Conservation (phyloP, 37 sponge, comb jelly and placozoan species). For the Hormiphora californensis region DNA sequence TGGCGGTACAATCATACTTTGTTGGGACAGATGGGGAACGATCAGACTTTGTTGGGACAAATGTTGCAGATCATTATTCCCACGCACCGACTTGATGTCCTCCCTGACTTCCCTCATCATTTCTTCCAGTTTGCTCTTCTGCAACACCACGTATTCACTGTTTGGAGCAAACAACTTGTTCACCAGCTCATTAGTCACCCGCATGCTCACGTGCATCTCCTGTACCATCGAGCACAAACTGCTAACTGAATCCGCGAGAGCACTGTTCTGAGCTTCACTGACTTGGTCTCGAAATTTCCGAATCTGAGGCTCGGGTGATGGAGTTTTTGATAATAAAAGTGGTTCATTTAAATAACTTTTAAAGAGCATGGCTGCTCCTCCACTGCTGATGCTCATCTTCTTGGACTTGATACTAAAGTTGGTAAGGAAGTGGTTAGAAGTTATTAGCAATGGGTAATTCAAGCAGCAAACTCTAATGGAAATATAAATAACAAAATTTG, state of each 20-base stretch:
- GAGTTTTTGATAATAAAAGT: conserved; percentile 26
- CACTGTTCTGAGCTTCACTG: neutral
- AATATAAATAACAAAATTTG: too few species aligned
- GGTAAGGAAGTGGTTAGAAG: too few species aligned
- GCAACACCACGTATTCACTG: conserved; percentile 10
- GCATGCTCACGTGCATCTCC: neutral
- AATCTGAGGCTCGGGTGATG: conserved; percentile 23
- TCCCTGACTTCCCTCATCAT: neutral
- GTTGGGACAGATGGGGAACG: too few species aligned
- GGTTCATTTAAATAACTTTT: neutral
- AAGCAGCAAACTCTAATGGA: too few species aligned
- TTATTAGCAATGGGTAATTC: too few species aligned
- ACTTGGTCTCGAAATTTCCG: conserved; percentile 4
- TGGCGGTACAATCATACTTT: neutral
- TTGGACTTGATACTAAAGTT: too few species aligned
- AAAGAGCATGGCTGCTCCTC: too few species aligned
- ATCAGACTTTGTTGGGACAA: too few species aligned
- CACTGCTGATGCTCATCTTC: too few species aligned
- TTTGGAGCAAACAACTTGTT: neutral
- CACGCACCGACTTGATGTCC: too few species aligned
- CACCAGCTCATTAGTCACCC: neutral
- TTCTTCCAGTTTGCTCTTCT: neutral
- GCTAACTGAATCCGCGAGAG: neutral
- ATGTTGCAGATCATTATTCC: too few species aligned
- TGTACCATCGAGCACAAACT: neutral